Evolutionary conservation across 2,888 invertebrate genomes (phyloP).

Genomic region (Harpalus rufipes): DNA sequence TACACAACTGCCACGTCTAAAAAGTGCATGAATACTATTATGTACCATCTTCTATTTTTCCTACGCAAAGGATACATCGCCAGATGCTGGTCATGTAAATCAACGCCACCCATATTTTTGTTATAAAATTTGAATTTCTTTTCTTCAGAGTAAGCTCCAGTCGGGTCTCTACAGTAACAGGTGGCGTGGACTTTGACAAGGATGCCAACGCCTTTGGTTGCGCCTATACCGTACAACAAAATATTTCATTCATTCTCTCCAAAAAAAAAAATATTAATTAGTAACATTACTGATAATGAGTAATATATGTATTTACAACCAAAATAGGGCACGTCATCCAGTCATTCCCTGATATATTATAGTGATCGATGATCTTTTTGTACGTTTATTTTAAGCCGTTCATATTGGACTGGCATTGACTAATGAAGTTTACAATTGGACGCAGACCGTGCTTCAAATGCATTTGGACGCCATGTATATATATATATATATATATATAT

Average conservation of each 20-base stretch:
- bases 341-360: background rate
- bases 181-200: too few relatives aligned
- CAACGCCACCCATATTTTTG: slow-evolving; percentile 31
- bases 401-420: background rate
- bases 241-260: too few relatives aligned
- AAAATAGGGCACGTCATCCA: background rate
- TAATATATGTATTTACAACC: too few relatives aligned
- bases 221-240: too few relatives aligned
- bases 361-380: background rate
- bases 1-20: slow-evolving; percentile 37
- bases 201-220: too few relatives aligned
- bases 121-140: slow-evolving; percentile 15
- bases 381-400: background rate
- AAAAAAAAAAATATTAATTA: too few relatives aligned
- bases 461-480: too few relatives aligned
- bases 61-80: slow-evolving; percentile 37
- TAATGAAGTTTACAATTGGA: background rate
- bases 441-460: background rate
- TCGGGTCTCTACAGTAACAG: too few relatives aligned
- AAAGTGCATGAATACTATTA: slow-evolving; percentile 31
- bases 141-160: too few relatives aligned
- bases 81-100: slow-evolving; percentile 12
- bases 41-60: slow-evolving; percentile 50
- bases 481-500: too few relatives aligned
- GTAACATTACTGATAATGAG: too few relatives aligned